Percentiles rank a stretch among this genome's conserved stretches.
Evolutionary conservation across 2,113 vertebrate genomes (phyloP).

Genomic region (Amphiprion ocellaris): DNA sequence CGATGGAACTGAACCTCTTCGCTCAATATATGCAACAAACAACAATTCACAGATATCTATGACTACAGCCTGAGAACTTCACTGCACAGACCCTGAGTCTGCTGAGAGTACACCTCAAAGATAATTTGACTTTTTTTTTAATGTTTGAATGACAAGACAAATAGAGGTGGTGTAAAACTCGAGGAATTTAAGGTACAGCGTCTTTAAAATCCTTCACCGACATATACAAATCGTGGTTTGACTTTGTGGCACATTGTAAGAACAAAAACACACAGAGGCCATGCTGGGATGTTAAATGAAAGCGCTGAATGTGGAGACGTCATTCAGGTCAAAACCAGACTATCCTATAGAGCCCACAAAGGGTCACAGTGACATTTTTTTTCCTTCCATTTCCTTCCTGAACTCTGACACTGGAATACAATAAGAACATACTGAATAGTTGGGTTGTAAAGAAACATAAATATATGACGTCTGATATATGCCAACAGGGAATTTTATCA

Average conservation of each 20-base stretch:
- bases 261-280: neutral
- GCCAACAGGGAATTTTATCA: no score
- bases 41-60: neutral
- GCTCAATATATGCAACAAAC: neutral
- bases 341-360: neutral
- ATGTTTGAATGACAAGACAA: neutral
- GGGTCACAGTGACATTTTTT: neutral
- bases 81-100: no score
- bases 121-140: no score
- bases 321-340: neutral
- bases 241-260: neutral
- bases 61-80: neutral
- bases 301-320: neutral
- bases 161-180: neutral
- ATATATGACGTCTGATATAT: no score
- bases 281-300: neutral
- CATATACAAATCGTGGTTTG: slow-evolving; percentile 2
- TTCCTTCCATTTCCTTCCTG: neutral
- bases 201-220: neutral
- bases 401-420: no score
- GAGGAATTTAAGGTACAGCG: neutral
- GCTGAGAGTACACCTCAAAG: no score
- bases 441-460: no score
- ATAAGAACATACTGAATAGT: no score
- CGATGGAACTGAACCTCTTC: neutral